These are phyloP conservation scores for Crax fasciolata DNA, from an alignment of 2,797 vertebrate species.

Conservation along the genomic window DNA sequence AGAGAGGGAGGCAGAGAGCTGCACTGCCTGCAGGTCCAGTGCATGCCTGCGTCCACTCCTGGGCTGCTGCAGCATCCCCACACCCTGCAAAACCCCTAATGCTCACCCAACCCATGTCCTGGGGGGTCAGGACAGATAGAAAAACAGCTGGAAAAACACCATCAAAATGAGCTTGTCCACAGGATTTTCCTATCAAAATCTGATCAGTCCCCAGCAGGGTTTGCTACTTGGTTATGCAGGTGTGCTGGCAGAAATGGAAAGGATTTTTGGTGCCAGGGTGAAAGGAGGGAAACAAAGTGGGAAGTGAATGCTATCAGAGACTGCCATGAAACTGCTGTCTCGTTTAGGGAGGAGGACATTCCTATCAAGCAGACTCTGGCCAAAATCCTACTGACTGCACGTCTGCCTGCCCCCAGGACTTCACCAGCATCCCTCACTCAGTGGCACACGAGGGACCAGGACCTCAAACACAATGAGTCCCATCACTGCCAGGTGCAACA, in stretches of 20 bases:
- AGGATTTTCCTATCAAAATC: background rate
- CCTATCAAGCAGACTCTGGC: background rate
- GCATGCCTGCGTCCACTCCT: background rate
- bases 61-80: background rate
- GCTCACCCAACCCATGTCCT: fast-evolving
- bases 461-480: background rate
- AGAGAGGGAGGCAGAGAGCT: conserved; percentile 74
- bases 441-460: background rate
- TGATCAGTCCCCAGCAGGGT: background rate
- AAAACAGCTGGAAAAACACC: background rate
- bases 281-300: background rate
- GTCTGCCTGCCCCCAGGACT: background rate
- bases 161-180: background rate
- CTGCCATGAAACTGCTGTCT: background rate
- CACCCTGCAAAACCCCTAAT: background rate
- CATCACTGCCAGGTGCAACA: background rate
- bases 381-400: background rate
- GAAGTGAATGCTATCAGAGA: background rate
- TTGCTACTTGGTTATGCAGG: background rate
- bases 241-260: background rate
- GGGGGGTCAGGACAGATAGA: background rate
- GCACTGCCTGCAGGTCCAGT: background rate
- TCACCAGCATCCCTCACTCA: background rate
- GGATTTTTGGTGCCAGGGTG: fast-evolving
- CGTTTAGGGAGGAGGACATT: background rate